phyloP scores from a whole-genome alignment of 2,888 invertebrate species.

The Torymus aiolomorphi region DNA sequence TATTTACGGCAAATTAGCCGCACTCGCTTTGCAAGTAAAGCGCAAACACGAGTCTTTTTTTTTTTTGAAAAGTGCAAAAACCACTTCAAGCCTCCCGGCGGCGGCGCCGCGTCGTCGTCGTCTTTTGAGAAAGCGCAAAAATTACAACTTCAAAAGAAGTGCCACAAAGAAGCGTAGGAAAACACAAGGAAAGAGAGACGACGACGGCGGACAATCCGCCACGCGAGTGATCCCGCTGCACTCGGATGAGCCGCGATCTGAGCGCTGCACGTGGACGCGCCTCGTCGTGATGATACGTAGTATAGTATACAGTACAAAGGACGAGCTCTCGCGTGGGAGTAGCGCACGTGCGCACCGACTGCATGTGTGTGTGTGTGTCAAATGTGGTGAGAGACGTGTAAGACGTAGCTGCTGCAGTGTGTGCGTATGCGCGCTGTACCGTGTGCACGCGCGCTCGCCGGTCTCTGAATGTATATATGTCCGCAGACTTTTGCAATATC shows the following conservation, averaged over 20 bases:
- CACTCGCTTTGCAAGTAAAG: conserved; percentile 6
- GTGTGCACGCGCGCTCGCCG: too few relatives aligned
- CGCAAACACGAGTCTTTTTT: too few relatives aligned
- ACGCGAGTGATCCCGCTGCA: conserved; percentile 33
- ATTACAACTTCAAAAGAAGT: conserved; percentile 37
- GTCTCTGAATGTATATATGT: background rate
- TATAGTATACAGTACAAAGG: too few relatives aligned
- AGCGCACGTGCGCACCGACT: too few relatives aligned
- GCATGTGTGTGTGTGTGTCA: too few relatives aligned
- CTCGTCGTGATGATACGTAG: too few relatives aligned
- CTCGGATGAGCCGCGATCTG: conserved; percentile 39
- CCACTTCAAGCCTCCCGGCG: too few relatives aligned
- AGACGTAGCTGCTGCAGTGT: too few relatives aligned
- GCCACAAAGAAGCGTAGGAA: conserved; percentile 9
- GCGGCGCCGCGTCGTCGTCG: background rate
- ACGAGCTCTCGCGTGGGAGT: too few relatives aligned
- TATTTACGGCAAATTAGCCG: conserved; percentile 8
- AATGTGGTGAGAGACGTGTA: too few relatives aligned
- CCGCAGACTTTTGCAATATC: background rate
- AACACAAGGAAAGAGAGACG: background rate
- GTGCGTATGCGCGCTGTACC: background rate
- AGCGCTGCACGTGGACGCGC: too few relatives aligned
- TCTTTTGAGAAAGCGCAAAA: conserved; percentile 33
- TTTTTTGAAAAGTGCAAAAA: too few relatives aligned
- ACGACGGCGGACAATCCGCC: background rate